A percentile compares a stretch with the other conserved stretches of the same genome.
Conservation (phyloP, 2,888 invertebrate species). For the Thera obeliscata region DNA sequence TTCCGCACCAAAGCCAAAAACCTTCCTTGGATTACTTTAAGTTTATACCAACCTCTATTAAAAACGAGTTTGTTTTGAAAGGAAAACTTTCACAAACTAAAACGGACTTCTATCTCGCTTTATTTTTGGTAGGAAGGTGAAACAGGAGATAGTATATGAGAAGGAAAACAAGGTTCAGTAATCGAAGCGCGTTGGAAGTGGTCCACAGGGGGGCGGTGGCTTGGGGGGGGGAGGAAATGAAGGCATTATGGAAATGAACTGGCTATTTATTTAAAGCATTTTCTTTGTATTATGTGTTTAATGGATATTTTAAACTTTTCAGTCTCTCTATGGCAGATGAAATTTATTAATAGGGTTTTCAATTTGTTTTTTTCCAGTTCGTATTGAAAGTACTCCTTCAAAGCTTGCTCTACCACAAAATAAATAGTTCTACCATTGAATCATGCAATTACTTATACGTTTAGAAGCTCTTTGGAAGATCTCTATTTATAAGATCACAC, state of each 20-base stretch:
- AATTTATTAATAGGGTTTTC: not conserved
- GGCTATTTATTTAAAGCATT: conserved; percentile 9
- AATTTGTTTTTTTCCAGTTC: not conserved
- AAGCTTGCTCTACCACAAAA: too few species aligned
- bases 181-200: conserved; percentile 3
- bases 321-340: not conserved
- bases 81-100: not conserved
- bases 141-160: not conserved
- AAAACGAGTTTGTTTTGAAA: not conserved
- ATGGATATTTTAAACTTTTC: not conserved
- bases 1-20: not conserved
- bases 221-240: not conserved
- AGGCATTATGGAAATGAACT: conserved; percentile 18
- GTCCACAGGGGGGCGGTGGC: not conserved
- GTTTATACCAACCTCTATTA: not conserved
- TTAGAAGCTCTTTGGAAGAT: too few species aligned
- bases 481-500: too few species aligned
- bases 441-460: too few species aligned
- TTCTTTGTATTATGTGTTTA: conserved; percentile 13
- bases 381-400: too few species aligned
- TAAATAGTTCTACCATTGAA: too few species aligned
- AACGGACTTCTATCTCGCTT: not conserved
- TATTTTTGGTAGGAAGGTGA: not conserved
- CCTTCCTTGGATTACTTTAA: not conserved
- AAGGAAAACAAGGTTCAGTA: conserved; percentile 11